Evolutionary conservation across 2,888 invertebrate genomes (phyloP), one percentile per base, ranked within the genome.

Genomic region (Smittia aterrima): DNA sequence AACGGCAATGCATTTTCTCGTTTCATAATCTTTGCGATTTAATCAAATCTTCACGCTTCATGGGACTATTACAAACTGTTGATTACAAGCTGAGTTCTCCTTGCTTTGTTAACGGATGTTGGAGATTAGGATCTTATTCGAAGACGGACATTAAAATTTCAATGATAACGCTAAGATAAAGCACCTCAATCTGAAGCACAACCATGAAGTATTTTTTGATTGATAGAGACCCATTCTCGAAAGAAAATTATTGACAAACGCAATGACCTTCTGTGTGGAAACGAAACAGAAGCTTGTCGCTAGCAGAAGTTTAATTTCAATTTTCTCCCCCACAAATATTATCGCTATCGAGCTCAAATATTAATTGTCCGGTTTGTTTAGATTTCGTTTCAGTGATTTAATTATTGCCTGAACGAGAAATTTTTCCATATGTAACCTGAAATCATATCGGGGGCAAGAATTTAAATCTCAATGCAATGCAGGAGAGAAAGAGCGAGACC

Each of bases 301-400:
- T n/a, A 3, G 47, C 47, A 47, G 16, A 47, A 47, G 47, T 47
- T 47, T n/a, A n/a, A n/a, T n/a, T 6, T 47, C 47, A 3, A 47
- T n/a, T 47, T 6, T 11, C 47, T 16, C 13, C 13, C 47, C 47
- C 47, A 47, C 47, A 47, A 47, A 47, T 6, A 13, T 58, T 18
- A 58, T 7, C 22, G 22, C 58, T 22, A 20, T 18, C 18, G 1
- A 22, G n/a, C 7, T 58, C 13, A 11, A 16, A 4, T 58, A 3
- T 58, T 18, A 22, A 58, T 38, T 20, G 58, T 6, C 18, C 58
- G n/a, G n/a, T 20, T 58, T 58, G 58, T 58, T 58, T 22, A 58
- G 22, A 18, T 58, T 58, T 58, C 58, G 18, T 22, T 58, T 58
- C 58, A 22, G n/a, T 58, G 58, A 58, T 58, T 58, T 22, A 58